A percentile compares a stretch with the other conserved stretches of the same genome.
Evolutionary conservation across 2,113 vertebrate species (phyloP).

Genomic region (Hippopotamus amphibius): DNA sequence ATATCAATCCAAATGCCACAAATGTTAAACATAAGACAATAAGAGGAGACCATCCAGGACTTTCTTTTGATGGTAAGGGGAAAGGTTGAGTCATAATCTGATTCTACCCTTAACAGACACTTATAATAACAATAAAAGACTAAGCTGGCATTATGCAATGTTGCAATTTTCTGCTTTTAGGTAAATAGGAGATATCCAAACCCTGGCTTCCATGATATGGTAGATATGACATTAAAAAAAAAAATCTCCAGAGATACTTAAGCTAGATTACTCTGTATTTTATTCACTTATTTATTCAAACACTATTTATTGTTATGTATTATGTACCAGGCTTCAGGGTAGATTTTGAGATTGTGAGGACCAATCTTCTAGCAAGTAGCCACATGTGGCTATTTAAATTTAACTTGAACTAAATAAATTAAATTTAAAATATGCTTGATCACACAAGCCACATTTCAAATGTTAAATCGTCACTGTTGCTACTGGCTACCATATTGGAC

Average conservation of each 20-base stretch:
- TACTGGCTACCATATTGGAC: background rate
- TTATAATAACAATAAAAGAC: conserved; percentile 24
- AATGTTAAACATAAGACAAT: background rate
- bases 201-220: background rate
- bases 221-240: background rate
- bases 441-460: background rate
- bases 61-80: background rate
- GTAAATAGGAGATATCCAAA: background rate
- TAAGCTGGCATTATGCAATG: background rate
- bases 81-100: background rate
- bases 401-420: background rate
- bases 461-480: too few species aligned
- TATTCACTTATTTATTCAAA: background rate
- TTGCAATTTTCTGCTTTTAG: background rate
- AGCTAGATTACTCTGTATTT: background rate
- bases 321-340: background rate
- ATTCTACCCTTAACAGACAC: background rate
- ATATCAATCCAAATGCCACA: background rate
- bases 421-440: background rate
- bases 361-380: background rate
- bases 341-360: background rate
- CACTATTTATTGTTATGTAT: background rate
- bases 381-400: background rate
- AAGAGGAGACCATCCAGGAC: background rate
- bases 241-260: background rate